A percentile compares a stretch with the other conserved stretches of the same genome.
These are phyloP conservation scores for Drosophila stalkeri DNA, from an alignment of 2,888 invertebrate genomes.

Conservation along the genomic window DNA sequence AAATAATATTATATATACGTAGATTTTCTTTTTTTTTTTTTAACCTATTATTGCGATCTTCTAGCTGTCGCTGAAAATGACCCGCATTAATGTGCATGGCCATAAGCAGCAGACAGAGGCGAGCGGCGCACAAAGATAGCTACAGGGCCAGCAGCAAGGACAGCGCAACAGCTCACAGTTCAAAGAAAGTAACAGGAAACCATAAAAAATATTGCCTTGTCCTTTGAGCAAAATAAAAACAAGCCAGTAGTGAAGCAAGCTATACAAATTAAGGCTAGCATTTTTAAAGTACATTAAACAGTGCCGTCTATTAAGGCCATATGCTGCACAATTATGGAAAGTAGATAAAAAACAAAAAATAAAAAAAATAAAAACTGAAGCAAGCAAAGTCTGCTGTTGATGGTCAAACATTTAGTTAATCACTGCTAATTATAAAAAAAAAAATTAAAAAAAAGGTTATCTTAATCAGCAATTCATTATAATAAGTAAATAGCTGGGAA, in stretches of 20 bases:
- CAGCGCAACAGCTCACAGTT: slow-evolving; percentile 2
- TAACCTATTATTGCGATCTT: slow-evolving; percentile 65
- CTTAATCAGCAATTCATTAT: neutral
- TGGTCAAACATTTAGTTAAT: slow-evolving; percentile 2
- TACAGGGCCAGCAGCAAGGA: neutral
- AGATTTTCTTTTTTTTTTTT: too few species aligned
- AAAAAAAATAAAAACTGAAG: neutral
- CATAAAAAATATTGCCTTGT: slow-evolving; percentile 59
- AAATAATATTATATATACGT: neutral
- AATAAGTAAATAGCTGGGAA: slow-evolving; percentile 1
- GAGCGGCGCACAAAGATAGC: slow-evolving; percentile 3
- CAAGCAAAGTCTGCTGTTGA: slow-evolving; percentile 18
- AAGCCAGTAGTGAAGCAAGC: slow-evolving; percentile 39
- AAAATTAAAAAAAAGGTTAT: neutral
- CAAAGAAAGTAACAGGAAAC: slow-evolving; percentile 23
- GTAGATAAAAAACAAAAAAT: neutral
- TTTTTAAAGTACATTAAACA: slow-evolving; percentile 44
- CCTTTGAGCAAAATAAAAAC: slow-evolving; percentile 35
- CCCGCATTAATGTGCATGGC: slow-evolving; percentile 68
- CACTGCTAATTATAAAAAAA: neutral
- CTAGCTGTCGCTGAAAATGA: slow-evolving; percentile 65
- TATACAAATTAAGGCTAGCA: slow-evolving; percentile 66
- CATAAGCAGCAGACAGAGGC: slow-evolving; percentile 43
- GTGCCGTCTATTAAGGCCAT: slow-evolving; percentile 27
- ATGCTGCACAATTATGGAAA: slow-evolving; percentile 33